phyloP scores from a whole-genome alignment of 2,888 invertebrate species.

The Pardosa pseudoannulata region DNA sequence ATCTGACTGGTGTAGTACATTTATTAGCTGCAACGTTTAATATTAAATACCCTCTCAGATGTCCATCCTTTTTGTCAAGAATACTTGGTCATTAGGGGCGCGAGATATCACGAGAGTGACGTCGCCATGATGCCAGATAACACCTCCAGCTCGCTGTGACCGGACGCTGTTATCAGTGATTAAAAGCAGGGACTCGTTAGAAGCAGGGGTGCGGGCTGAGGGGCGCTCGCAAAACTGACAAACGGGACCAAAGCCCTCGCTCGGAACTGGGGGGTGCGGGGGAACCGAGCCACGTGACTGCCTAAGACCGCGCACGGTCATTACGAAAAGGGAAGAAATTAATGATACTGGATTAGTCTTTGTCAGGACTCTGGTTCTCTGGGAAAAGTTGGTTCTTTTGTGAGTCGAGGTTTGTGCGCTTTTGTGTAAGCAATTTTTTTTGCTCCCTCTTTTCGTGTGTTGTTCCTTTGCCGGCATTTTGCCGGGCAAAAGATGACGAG shows the following conservation, averaged over 20 bases:
- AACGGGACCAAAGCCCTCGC: conserved; percentile 22
- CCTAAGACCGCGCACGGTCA: conserved; percentile 24
- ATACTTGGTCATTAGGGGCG: background rate
- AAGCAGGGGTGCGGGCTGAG: too few species aligned
- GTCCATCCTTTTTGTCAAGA: background rate
- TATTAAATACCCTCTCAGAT: conserved; percentile 4
- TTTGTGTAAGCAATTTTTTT: too few species aligned
- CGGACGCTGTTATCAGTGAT: conserved; percentile 44
- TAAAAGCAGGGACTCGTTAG: conserved; percentile 32
- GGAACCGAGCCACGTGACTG: conserved; percentile 46
- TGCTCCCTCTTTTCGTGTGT: background rate
- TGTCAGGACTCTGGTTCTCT: conserved; percentile 30
- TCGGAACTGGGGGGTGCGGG: background rate
- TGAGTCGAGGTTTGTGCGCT: conserved; percentile 19
- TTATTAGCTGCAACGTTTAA: conserved; percentile 13
- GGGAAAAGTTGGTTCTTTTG: conserved; percentile 33
- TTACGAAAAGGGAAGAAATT: conserved; percentile 53
- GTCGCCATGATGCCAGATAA: conserved; percentile 1
- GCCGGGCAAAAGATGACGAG: conserved; percentile 1
- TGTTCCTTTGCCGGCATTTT: background rate
- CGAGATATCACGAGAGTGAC: background rate
- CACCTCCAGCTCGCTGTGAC: background rate
- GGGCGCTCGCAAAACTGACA: conserved; percentile 28
- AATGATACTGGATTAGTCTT: conserved; percentile 62
- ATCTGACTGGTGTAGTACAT: background rate